Evolutionary conservation across 2,113 vertebrate genomes (phyloP), one percentile per base, ranked within the genome.

Genomic region (Hipposideros armiger): DNA sequence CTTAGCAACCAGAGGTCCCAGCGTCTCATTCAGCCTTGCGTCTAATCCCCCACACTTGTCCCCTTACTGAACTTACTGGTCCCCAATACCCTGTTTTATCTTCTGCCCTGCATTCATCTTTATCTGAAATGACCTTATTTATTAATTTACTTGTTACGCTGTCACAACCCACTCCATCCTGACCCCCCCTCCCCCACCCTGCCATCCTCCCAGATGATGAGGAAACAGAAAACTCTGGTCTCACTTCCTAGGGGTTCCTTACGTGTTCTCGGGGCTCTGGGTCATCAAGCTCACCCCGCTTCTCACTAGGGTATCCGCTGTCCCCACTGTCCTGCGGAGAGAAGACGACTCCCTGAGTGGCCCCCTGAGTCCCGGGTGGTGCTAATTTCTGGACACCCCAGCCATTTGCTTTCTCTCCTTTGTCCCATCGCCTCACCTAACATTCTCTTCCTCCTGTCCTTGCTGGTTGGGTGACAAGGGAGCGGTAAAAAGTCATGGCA

Each of bases 271-370:
- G 95, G n/a, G 99, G 98, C 96, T 99, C 99, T 45, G 98, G 98
- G 30, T 98, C 98, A 67, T 99, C 99, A 13, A 99, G 98, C 30
- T 99, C 99, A 80, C 99, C 99, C 96, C 99, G 99, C 97, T 98
- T 99, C 98, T 99, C 99, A 92, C 99, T 99, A 82, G 99, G 99
- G 96, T 98, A 99, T 15, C 99, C 99, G 11, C 99, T 99, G 98
- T 99, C 99, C 28, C 99, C 99, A n/a, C 99, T 99, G 56, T 99
- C 99, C 99, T 99, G 87, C 5, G 70, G 58, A 95, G 22, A 89
- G 50, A 95, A 83, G 81, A 78, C 5, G 36, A 36, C 22, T 36
- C 26, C 81, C 60, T 67, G 42, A 85, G 90, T 4, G 66, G 56
- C 56, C 40, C 66, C 82, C 82, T 26, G 56, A n/a, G 47, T 2